Evolutionary conservation across 2,113 vertebrate species (phyloP), one percentile per base, ranked within the genome.

Genomic region (Capra hircus): DNA sequence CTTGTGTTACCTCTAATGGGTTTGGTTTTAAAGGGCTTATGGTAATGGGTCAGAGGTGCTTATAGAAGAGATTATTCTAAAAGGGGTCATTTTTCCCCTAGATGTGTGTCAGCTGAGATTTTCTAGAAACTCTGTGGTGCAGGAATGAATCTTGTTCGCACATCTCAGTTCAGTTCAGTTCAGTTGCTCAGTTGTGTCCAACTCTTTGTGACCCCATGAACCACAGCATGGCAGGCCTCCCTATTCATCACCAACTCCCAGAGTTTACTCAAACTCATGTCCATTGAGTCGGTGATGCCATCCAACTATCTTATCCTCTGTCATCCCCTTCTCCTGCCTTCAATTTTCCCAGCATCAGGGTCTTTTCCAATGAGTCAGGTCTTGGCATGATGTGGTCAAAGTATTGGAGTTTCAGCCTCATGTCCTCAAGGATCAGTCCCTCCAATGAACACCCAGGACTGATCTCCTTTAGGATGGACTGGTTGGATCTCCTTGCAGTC

Each of bases 311-410:
- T 71, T 10, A 71, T 71, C n/a, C 5, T 71, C n/a, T 71, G 67
- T 40, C 19, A 9, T 71, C 10, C 5, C n/a, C n/a, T 40, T 40
- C n/a, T 40, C 9, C 19, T 0, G 0, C 10, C 67, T 71, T 71
- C 64, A 71, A 0, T 40, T 40, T 71, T 71, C 19, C 19, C 19
- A 71, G 67, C 67, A 40, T 71, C n/a, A 71, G n/a, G 5, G n/a
- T 40, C 67, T 71, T 40, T 71, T 40, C 19, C 5, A 71, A 3
- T 40, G 67, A 71, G 67, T 71, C n/a, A 71, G 9, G 5, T 71
- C 67, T 71, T 40, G 2, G 10, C 64, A 71, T 36, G 9, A 71
- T 2, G 64, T 36, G n/a, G 9, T 11, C n/a, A 71, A 36, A 36
- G 2, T 71, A 71, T 23, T 71, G n/a, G 64, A 71, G 19, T 71